Evolutionary conservation across 2,888 invertebrate genomes (phyloP).

Genomic region (Amiota communis): DNA sequence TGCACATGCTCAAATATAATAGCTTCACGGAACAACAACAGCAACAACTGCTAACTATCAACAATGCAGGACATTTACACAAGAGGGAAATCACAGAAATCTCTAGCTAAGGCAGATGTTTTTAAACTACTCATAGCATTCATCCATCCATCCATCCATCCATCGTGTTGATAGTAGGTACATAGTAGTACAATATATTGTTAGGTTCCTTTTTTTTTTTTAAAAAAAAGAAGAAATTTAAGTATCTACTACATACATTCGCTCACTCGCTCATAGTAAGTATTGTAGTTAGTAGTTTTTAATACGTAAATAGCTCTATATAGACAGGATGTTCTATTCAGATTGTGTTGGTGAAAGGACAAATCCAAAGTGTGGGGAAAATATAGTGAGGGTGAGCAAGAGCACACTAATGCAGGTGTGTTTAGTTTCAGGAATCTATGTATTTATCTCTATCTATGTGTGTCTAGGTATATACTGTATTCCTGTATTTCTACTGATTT

Average conservation of each 20-base stretch:
- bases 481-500: too few relatives aligned
- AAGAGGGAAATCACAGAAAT: slow-evolving; percentile 57
- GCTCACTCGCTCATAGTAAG: not conserved
- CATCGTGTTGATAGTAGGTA: not conserved
- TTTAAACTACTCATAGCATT: slow-evolving; percentile 4
- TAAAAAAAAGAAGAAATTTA: too few relatives aligned
- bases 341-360: too few relatives aligned
- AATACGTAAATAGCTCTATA: slow-evolving; percentile 23
- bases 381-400: not conserved
- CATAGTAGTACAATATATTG: not conserved
- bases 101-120: slow-evolving; percentile 54
- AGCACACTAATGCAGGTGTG: not conserved
- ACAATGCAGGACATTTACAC: slow-evolving; percentile 36
- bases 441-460: not conserved
- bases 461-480: slow-evolving; percentile 11
- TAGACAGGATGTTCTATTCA: not conserved
- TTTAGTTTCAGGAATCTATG: not conserved
- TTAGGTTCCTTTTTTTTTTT: too few relatives aligned
- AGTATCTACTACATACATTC: too few relatives aligned
- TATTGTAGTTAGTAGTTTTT: slow-evolving; percentile 15
- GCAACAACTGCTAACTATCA: slow-evolving; percentile 30
- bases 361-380: not conserved
- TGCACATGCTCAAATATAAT: slow-evolving; percentile 43
- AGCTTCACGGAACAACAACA: slow-evolving; percentile 9
- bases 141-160: too few relatives aligned